phyloP scores from a whole-genome alignment of 2,888 invertebrate species.

The Synergus gifuensis region DNA sequence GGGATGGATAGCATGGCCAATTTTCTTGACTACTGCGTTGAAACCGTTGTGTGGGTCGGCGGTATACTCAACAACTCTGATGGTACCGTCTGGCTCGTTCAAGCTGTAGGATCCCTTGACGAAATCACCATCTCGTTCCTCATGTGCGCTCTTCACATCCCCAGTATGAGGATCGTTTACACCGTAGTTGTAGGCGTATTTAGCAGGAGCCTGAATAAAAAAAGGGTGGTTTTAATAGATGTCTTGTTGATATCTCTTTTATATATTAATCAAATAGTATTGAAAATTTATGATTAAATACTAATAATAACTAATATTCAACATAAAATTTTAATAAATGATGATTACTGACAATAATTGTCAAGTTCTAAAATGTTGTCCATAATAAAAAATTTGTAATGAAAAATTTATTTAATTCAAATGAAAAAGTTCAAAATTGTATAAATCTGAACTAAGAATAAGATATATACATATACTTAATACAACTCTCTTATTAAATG shows the following conservation, averaged over 20 bases:
- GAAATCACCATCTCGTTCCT: conserved; percentile 75
- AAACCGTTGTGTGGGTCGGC: conserved; percentile 75
- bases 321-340: no score
- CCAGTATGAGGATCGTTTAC: conserved; percentile 75
- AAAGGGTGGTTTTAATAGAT: background rate
- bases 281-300: no score
- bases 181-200: conserved; percentile 75
- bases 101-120: conserved; percentile 76
- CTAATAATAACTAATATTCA: no score
- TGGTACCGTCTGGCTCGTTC: conserved; percentile 75
- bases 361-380: no score
- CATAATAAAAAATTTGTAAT: no score
- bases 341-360: no score
- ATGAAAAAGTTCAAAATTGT: no score
- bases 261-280: no score
- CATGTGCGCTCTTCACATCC: conserved; percentile 75
- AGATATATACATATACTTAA: no score
- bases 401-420: no score
- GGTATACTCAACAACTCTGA: conserved; percentile 75
- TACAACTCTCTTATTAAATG: no score
- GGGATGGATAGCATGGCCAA: conserved; percentile 72
- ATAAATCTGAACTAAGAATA: no score
- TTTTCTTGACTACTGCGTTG: conserved; percentile 75
- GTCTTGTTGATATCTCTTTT: background rate
- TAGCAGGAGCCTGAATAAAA: conserved; percentile 68